phyloP scores from a whole-genome alignment of 2,797 vertebrate species.

The Hylomyscus alleni region DNA sequence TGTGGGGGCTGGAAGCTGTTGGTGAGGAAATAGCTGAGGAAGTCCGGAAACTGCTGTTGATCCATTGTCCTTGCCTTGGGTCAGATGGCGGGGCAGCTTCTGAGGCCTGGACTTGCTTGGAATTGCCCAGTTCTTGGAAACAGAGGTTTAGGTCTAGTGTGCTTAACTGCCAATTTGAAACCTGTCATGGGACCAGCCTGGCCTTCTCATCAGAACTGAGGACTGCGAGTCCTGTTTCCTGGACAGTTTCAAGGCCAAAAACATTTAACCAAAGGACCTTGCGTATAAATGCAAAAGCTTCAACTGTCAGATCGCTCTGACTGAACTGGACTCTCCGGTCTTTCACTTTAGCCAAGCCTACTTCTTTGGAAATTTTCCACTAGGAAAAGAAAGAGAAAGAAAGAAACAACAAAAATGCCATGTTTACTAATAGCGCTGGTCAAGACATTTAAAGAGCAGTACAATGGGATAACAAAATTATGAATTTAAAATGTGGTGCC shows the following conservation, averaged over 20 bases:
- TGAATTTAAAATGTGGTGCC: background rate
- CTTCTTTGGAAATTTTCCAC: background rate
- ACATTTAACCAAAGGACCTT: background rate
- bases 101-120: background rate
- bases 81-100: background rate
- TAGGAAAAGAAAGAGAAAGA: background rate
- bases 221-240: background rate
- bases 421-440: background rate
- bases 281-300: background rate
- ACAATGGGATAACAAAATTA: background rate
- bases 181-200: background rate
- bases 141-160: background rate
- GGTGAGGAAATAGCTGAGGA: background rate
- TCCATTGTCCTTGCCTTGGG: background rate
- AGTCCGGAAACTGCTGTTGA: background rate
- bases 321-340: background rate
- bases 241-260: background rate
- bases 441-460: background rate
- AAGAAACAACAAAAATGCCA: background rate
- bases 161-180: background rate
- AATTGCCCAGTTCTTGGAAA: background rate
- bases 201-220: background rate
- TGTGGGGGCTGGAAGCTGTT: background rate
- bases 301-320: background rate
- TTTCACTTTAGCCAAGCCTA: background rate